These are phyloP conservation scores for Myopa tessellatipennis DNA, from an alignment of 2,888 invertebrate genomes.

Conservation along the genomic window DNA sequence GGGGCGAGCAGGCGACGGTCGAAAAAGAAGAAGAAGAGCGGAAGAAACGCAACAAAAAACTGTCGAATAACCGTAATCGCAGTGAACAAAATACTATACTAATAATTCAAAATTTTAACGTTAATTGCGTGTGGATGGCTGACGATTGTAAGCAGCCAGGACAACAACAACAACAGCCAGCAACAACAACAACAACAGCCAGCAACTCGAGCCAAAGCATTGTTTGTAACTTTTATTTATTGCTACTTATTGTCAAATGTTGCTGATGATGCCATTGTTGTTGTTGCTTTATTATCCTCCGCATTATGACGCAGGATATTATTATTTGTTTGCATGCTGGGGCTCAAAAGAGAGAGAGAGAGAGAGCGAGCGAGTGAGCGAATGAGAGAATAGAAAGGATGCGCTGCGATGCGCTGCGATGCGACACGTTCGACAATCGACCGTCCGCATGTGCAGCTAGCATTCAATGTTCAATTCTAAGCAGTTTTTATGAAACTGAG, in stretches of 20 bases:
- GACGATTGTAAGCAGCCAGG: background rate
- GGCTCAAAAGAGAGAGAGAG: too few relatives aligned
- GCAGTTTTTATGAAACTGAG: conserved; percentile 32
- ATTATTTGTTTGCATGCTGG: background rate
- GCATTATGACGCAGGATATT: conserved; percentile 34
- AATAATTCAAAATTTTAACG: conserved; percentile 32
- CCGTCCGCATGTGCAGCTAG: conserved; percentile 37
- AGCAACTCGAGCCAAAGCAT: background rate
- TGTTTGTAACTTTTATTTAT: conserved; percentile 33
- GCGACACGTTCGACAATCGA: background rate
- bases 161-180: background rate
- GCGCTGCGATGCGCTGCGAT: conserved; percentile 20
- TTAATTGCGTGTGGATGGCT: conserved; percentile 30
- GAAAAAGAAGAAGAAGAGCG: background rate
- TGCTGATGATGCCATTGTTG: conserved; percentile 27
- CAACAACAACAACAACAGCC: background rate
- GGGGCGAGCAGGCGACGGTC: background rate
- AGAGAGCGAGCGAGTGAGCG: background rate
- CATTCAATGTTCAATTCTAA: background rate
- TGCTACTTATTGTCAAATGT: conserved; percentile 29
- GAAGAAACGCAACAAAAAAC: background rate
- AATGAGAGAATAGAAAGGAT: conserved; percentile 14
- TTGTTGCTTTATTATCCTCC: conserved; percentile 38
- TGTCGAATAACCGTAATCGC: background rate
- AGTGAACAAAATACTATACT: conserved; percentile 13